phyloP scores from a whole-genome alignment of 1,140 invertebrate species.

The Marisa cornuarietis region DNA sequence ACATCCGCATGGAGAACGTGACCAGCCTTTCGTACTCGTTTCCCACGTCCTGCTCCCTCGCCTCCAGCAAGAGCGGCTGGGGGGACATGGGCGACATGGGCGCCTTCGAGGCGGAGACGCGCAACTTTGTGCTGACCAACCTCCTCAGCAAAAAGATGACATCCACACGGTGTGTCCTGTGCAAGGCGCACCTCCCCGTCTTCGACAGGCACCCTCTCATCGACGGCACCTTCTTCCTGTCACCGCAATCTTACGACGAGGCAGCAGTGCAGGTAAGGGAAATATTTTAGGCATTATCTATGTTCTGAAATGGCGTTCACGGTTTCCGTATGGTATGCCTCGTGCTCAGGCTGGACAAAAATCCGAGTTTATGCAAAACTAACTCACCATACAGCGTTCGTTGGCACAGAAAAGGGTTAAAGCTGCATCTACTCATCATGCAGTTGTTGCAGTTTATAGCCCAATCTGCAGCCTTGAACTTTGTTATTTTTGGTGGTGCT shows the following conservation, averaged over 20 bases:
- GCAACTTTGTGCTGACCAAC: constrained; percentile 60
- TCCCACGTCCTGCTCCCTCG: not conserved
- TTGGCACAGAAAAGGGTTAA: too few relatives aligned
- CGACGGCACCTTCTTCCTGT: constrained; percentile 97
- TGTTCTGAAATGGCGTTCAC: too few relatives aligned
- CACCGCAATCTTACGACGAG: constrained; percentile 71
- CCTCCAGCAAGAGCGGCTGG: not conserved
- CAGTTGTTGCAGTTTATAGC: too few relatives aligned
- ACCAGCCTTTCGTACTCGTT: constrained; percentile 73
- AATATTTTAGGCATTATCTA: too few relatives aligned
- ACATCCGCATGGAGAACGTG: constrained; percentile 90
- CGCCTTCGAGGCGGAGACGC: constrained; percentile 86
- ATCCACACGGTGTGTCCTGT: constrained; percentile 74
- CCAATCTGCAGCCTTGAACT: too few relatives aligned
- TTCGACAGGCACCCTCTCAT: constrained; percentile 97
- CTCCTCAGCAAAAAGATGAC: constrained; percentile 56
- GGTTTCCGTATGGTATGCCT: too few relatives aligned
- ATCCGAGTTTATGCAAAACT: too few relatives aligned
- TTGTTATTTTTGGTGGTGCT: too few relatives aligned
- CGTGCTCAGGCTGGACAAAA: too few relatives aligned
- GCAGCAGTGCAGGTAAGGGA: constrained; percentile 67
- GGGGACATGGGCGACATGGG: constrained; percentile 1
- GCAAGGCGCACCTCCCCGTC: constrained; percentile 86
- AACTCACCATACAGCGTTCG: too few relatives aligned
- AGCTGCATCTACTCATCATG: too few relatives aligned